These are phyloP conservation scores for Stenurella melanura DNA, from an alignment of 2,888 invertebrate species.

Conservation along the genomic window DNA sequence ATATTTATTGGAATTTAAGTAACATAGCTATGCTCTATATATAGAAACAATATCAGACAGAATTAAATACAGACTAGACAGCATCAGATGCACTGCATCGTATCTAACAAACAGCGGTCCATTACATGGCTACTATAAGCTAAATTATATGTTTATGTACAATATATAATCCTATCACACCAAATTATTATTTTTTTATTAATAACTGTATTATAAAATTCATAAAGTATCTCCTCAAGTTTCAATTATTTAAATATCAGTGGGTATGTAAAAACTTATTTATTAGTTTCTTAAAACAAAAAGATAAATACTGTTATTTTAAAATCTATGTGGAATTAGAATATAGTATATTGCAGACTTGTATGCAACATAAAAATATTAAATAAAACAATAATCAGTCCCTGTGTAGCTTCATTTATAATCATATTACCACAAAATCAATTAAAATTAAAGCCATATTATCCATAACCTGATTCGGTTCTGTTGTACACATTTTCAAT, in stretches of 20 bases:
- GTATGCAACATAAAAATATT: too few species aligned
- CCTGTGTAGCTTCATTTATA: too few species aligned
- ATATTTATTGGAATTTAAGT: slow-evolving; percentile 58
- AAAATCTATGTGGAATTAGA: slow-evolving; percentile 6
- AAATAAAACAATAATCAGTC: too few species aligned
- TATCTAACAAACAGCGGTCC: slow-evolving; percentile 67
- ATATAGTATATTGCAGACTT: not conserved
- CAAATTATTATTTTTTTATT: slow-evolving; percentile 44
- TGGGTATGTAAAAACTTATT: not conserved
- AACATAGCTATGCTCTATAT: slow-evolving; percentile 60
- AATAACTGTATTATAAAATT: slow-evolving; percentile 38
- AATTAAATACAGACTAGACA: slow-evolving; percentile 72
- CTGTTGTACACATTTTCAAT: too few species aligned
- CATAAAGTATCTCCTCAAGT: slow-evolving; percentile 11
- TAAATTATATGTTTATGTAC: slow-evolving; percentile 56
- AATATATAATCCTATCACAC: slow-evolving; percentile 53
- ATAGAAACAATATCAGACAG: slow-evolving; percentile 50
- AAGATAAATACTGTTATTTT: not conserved
- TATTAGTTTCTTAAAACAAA: not conserved
- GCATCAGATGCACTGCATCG: slow-evolving; percentile 68
- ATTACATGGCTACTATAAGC: slow-evolving; percentile 66
- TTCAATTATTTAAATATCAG: slow-evolving; percentile 14
- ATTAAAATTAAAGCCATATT: too few species aligned
- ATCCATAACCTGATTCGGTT: too few species aligned
- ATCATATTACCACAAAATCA: too few species aligned